Evolutionary conservation across 2,113 vertebrate species (phyloP).

Genomic region (Gymnogyps californianus): DNA sequence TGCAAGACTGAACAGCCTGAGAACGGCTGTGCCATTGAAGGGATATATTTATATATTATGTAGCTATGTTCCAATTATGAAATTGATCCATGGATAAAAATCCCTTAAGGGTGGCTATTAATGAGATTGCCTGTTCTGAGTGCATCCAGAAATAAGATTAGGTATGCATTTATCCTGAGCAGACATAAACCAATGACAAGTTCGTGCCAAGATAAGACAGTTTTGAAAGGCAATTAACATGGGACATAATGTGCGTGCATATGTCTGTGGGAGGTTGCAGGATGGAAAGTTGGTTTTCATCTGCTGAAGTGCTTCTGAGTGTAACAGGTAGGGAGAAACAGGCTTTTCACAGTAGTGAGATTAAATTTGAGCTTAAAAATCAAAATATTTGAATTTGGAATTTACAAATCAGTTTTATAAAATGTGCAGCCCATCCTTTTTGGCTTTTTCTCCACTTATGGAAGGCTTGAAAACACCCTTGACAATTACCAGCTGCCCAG

Average conservation of each 20-base stretch:
- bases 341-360: not conserved
- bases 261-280: constrained; percentile 34
- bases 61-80: constrained; percentile 47
- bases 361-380: not conserved
- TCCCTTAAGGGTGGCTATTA: constrained; percentile 61
- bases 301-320: not conserved
- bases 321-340: not conserved
- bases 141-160: constrained; percentile 60
- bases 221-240: constrained; percentile 61
- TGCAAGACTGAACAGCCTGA: constrained; percentile 31
- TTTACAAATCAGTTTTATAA: not conserved
- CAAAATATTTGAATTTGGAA: constrained; percentile 3
- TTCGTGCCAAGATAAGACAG: constrained; percentile 52
- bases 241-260: not conserved
- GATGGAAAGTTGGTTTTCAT: not conserved
- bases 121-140: constrained; percentile 52
- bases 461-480: not conserved
- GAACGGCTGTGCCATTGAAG: not conserved
- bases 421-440: not conserved
- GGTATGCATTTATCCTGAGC: constrained; percentile 58
- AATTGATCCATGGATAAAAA: constrained; percentile 61
- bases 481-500: not conserved
- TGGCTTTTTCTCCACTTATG: not conserved
- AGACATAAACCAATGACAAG: constrained; percentile 51
- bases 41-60: constrained; percentile 2